Base-by-base conservation (phyloP, 2,888 invertebrate genomes). In the Vesta saturnalis region DNA sequence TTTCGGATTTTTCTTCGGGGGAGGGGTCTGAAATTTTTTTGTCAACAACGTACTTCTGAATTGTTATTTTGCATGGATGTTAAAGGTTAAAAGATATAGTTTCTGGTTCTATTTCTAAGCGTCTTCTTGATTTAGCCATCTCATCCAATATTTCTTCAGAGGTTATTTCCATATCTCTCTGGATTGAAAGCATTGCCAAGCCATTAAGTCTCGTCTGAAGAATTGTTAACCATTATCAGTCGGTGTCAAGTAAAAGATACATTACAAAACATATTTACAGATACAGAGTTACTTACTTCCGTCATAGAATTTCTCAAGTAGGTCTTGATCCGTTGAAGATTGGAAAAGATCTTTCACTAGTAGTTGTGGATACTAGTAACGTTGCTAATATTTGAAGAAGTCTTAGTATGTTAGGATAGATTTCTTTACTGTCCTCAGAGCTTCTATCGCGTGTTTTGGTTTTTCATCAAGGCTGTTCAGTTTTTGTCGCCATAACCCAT, bases 61-160 rank as follows among this genome's bases (percentile, higher is more conserved):
- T n/a, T n/a, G n/a, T n/a, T n/a, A n/a, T n/a, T n/a, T n/a, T n/a
- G n/a, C n/a, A n/a, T n/a, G n/a, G n/a, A n/a, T n/a, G n/a, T n/a
- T n/a, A n/a, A n/a, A n/a, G n/a, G n/a, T n/a, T n/a, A n/a, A n/a
- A n/a, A n/a, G n/a, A n/a, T n/a, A n/a, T 6, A 30, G 30, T 30
- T 30, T 30, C 30, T 30, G 30, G 30, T 30, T 30, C 10, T 30
- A 30, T 30, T 30, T 43, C 43, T 5, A 43, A 43, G n/a, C 43
- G 14, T 43, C 43, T 3, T 43, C 43, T 43, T 43, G 43, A 8
- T 8, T 43, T 43, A 43, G 14, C 43, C 43, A 43, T 43, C 14
- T 43, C 43, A n/a, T n/a, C 43, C 43, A 43, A 43, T 43, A 43
- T n/a, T 43, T 43, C 8, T n/a, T n/a, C n/a, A n/a, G n/a, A n/a